phyloP scores from a whole-genome alignment of 2,113 vertebrate species.

The Rhinichthys klamathensis region DNA sequence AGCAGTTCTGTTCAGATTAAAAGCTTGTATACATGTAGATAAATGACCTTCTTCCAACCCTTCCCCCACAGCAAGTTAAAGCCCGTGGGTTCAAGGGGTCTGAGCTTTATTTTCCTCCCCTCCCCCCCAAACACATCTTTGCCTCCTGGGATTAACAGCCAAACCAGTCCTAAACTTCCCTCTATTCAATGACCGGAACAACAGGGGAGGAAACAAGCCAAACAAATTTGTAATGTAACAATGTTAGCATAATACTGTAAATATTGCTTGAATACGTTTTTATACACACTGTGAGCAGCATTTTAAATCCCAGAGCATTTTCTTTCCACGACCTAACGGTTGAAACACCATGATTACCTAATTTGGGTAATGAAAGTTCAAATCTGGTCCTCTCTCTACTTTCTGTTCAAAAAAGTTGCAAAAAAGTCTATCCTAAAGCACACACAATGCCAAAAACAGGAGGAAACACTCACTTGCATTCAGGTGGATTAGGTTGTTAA shows the following conservation, averaged over 20 bases:
- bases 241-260: neutral
- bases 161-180: conserved; percentile 10
- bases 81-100: neutral
- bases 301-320: neutral
- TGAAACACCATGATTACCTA: neutral
- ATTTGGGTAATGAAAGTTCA: neutral
- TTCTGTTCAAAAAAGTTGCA: neutral
- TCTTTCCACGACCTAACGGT: neutral
- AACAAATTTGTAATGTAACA: neutral
- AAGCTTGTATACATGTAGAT: conserved; percentile 29
- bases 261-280: neutral
- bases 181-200: neutral
- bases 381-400: neutral
- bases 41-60: conserved; percentile 20
- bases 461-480: neutral
- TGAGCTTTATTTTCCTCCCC: neutral
- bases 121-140: neutral
- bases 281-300: neutral
- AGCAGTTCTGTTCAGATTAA: conserved; percentile 24
- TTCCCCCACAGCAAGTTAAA: conserved; percentile 33
- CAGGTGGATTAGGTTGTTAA: neutral
- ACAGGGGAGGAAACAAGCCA: neutral
- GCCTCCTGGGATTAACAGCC: conserved; percentile 2
- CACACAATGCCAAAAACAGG: neutral
- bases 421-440: neutral